Conservation (phyloP, 1,140 invertebrate species). For the Dendroctonus ponderosae region DNA sequence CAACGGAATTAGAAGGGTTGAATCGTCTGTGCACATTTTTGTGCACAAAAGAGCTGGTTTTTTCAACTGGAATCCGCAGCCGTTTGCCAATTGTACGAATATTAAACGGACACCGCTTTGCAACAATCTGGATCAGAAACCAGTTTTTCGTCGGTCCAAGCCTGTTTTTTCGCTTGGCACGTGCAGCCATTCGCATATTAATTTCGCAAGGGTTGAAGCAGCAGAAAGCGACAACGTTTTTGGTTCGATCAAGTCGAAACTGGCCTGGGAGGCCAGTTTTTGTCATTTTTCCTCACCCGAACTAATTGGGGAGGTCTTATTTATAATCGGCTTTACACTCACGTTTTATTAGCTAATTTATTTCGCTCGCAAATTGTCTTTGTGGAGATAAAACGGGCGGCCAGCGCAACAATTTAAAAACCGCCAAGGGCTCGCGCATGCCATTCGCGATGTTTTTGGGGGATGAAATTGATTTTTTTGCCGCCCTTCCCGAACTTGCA, state of each 20-base stretch:
- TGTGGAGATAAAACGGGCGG: slow-evolving; percentile 14
- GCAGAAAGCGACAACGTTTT: too few relatives aligned
- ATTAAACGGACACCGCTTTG: slow-evolving; percentile 17
- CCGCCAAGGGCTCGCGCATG: slow-evolving; percentile 24
- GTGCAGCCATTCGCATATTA: slow-evolving; percentile 12
- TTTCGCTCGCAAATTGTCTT: slow-evolving; percentile 13
- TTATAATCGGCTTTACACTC: background rate
- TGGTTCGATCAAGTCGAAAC: too few relatives aligned
- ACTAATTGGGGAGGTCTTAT: too few relatives aligned
- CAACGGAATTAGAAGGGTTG: slow-evolving; percentile 28
- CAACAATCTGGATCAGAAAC: slow-evolving; percentile 15
- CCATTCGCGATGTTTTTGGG: slow-evolving; percentile 8
- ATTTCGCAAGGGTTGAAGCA: slow-evolving; percentile 21
- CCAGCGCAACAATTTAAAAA: slow-evolving; percentile 12
- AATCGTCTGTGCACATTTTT: slow-evolving; percentile 14
- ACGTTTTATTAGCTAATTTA: slow-evolving; percentile 8
- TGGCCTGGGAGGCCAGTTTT: background rate
- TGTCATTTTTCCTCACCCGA: background rate
- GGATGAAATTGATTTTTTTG: slow-evolving; percentile 43
- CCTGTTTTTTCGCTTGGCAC: slow-evolving; percentile 6
- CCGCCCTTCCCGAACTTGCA: slow-evolving; percentile 44
- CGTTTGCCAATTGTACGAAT: slow-evolving; percentile 30
- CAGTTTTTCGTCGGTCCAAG: slow-evolving; percentile 11
- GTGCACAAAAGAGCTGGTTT: slow-evolving; percentile 16
- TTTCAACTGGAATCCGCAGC: background rate